Evolutionary conservation across 1,140 invertebrate genomes (phyloP), one percentile per base, ranked within the genome.

Genomic region (Bactericera cockerelli): DNA sequence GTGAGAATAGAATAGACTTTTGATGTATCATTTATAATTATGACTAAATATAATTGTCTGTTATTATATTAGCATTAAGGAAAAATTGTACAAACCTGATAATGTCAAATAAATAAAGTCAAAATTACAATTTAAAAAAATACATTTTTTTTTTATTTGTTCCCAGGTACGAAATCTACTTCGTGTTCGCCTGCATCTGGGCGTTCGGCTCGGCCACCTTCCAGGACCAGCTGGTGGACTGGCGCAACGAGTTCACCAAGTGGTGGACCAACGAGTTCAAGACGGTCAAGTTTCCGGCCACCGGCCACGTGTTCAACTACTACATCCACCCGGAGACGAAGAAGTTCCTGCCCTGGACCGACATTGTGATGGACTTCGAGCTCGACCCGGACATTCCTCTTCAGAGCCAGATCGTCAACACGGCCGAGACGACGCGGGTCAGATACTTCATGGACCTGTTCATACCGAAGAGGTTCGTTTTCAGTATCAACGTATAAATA

Each of bases 211-310:
- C 92, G 0, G 81, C 83, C 0, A 76, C 89, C 57, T 93, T 87
- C 69, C 89, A 92, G 77, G 93, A 96, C 75, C 88, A 79, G 69
- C 72, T 87, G 13, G 75, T 82, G 1, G 92, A 96, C 71, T 91
- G 92, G 81, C 79, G 91, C 55, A 84, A 85, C 54, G 93, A 97
- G 68, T 97, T 97, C 69, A 91, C 85, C 58, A 93, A 90, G 70
- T 94, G 90, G 90, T 93, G 86, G 79, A 70, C 77, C 14, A 87
- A 82, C 67, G 93, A 95, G 74, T 91, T 93, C 70, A 89, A 93
- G 75, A 80, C 86, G 16, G 77, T 97, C 19, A 93, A 92, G 72
- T 90, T 96, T 72, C 93, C 93, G 1, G 65, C 75, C 1, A 72
- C 76, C 26, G 84, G 80, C 14, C 89, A 81, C n/a, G 82, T 97